Base-by-base conservation (phyloP, 1,140 invertebrate species). In the Hermetia illucens region DNA sequence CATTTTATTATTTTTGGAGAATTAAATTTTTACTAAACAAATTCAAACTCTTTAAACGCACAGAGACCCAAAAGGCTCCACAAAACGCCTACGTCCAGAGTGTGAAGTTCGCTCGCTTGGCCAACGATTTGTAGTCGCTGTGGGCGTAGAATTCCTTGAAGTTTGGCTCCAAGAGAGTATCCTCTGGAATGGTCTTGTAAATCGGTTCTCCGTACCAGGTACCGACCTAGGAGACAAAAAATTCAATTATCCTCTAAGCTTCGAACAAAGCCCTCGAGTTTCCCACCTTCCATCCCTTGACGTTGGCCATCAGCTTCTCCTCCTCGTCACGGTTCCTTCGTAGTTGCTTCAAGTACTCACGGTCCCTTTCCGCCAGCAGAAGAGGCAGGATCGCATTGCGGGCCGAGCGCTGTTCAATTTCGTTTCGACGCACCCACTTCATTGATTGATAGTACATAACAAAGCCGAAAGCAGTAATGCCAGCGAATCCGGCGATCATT, bases 131-230 rank as follows among this genome's bases (percentile, higher is more conserved):
- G 33, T 64, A 61, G 33, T 64, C 59, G 25, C 63, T 47, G 54
- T 83, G 80, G 22, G 65, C 75, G 47, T 77, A 83, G 55, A 76
- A 88, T 55, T 88, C 84, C 40, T 69, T 59, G 47, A 71, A 66
- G 27, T 58, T 61, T 8, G 77, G 74, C 41, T 72, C 62, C 6
- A 79, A 55, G 12, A 82, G 68, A 5, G 68, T 64, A 43, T 72
- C 70, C 22, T 59, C 48, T 10, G 67, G 67, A 21, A 68, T 35
- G 5, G 63, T 65, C 53, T 79, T 77, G 63, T 72, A 93, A 21
- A 92, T 62, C 31, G 77, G 79, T 55, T 88, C 77, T 8, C 86
- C 86, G 47, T 78, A 89, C 50, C 73, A 82, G 5, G 83, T 93
- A 12, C 89, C 89, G 17, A 85, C 77, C 68, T 71, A 45, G 8